These are phyloP conservation scores for Trematocara marginatum DNA, from an alignment of 2,113 vertebrate genomes.

Conservation along the genomic window DNA sequence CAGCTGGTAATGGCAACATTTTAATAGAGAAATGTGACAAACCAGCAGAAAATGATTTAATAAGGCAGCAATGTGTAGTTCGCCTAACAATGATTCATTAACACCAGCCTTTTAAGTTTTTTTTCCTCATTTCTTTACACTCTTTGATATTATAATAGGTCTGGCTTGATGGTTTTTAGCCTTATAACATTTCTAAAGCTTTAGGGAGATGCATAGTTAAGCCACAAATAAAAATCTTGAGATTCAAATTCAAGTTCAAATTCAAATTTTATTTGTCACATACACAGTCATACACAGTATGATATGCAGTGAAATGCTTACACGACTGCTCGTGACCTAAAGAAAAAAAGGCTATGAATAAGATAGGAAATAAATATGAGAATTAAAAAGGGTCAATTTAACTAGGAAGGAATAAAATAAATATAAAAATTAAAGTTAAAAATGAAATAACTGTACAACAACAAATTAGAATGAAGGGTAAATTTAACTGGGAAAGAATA, in stretches of 20 bases:
- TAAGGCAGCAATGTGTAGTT: not conserved
- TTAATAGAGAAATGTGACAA: conserved; percentile 28
- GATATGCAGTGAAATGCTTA: too few relatives aligned
- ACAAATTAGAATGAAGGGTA: too few relatives aligned
- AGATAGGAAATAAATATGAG: too few relatives aligned
- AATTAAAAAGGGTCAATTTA: too few relatives aligned
- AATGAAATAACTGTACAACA: too few relatives aligned
- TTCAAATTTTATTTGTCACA: too few relatives aligned
- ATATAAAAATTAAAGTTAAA: too few relatives aligned
- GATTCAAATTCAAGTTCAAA: not conserved
- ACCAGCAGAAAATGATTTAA: conserved; percentile 1
- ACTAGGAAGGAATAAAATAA: too few relatives aligned
- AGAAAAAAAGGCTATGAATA: too few relatives aligned
- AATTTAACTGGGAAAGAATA: too few relatives aligned
- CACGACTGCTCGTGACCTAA: too few relatives aligned
- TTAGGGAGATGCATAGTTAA: not conserved
- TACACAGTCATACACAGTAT: too few relatives aligned
- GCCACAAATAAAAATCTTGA: not conserved
- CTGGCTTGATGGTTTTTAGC: not conserved
- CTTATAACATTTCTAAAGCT: not conserved
- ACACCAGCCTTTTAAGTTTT: not conserved
- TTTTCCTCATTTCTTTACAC: not conserved
- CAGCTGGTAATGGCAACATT: not conserved
- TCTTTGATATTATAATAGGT: not conserved
- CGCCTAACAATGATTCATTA: conserved; percentile 16